Evolutionary conservation across 2,113 vertebrate species (phyloP).

Genomic region (Syngnathus scovelli): DNA sequence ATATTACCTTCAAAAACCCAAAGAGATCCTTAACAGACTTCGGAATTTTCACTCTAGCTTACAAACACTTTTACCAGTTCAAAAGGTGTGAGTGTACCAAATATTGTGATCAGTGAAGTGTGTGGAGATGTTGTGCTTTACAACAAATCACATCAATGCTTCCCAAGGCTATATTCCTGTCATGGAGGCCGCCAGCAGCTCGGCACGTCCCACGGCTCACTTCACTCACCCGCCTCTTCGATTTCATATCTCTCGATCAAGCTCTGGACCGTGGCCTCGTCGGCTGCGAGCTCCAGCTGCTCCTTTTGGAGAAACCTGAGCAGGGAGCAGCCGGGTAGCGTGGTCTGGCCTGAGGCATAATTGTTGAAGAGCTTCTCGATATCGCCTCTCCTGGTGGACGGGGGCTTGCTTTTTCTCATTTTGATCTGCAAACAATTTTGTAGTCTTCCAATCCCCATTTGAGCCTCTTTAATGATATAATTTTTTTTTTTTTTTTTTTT

Average conservation of each 20-base stretch:
- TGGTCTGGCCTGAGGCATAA: constrained; percentile 26
- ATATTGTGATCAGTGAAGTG: not conserved
- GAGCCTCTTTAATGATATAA: not conserved
- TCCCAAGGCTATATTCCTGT: not conserved
- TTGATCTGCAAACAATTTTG: constrained; percentile 23
- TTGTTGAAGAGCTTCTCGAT: constrained; percentile 49
- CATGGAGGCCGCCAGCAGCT: not conserved
- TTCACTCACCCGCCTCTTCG: constrained; percentile 53
- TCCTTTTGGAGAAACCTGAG: constrained; percentile 55
- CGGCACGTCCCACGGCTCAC: not conserved
- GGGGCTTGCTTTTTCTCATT: constrained; percentile 41
- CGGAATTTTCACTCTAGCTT: not conserved
- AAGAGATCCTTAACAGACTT: not conserved
- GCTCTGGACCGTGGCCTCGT: constrained; percentile 32
- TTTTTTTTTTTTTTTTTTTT: too few relatives aligned
- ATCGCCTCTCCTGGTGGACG: constrained; percentile 47
- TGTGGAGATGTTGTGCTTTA: not conserved
- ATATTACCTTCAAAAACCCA: too few relatives aligned
- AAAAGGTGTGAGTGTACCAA: not conserved
- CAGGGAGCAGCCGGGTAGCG: constrained; percentile 33
- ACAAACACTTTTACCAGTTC: not conserved
- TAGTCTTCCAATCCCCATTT: not conserved
- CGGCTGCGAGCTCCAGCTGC: constrained; percentile 53
- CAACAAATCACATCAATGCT: constrained; percentile 9
- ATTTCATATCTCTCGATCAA: constrained; percentile 67